phyloP scores from a whole-genome alignment of 2,113 vertebrate species.

The Pitta sordida region DNA sequence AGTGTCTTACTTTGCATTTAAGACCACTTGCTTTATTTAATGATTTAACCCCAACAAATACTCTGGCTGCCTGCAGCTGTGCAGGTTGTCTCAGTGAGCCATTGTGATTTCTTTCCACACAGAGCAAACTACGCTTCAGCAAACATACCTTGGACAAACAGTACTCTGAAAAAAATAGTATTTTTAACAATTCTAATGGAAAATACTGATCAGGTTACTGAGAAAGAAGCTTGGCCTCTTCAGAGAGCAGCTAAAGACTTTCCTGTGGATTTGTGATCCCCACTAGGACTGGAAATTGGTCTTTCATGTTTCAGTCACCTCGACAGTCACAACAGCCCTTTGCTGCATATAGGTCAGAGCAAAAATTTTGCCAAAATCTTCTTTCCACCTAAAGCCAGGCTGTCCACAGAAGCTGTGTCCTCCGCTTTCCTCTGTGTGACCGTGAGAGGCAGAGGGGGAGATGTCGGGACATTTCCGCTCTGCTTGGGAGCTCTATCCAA shows the following conservation, averaged over 20 bases:
- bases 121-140: neutral
- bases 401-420: fast-evolving
- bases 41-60: neutral
- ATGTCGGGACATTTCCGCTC: neutral
- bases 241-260: neutral
- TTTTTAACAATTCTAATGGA: neutral
- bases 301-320: neutral
- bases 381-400: neutral
- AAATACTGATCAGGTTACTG: neutral
- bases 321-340: neutral
- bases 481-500: neutral
- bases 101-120: neutral
- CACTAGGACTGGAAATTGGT: neutral
- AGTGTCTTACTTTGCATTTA: neutral
- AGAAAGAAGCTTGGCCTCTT: neutral
- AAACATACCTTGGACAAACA: neutral
- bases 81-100: neutral
- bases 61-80: neutral
- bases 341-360: fast-evolving
- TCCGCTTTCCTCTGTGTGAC: too few species aligned
- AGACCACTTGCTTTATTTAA: neutral
- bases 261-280: neutral
- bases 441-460: neutral
- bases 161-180: neutral
- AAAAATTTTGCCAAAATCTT: neutral